A percentile compares a stretch with the other conserved stretches of the same genome.
Evolutionary conservation across 2,888 invertebrate species (phyloP).

Genomic region (Salpingus planirostris): DNA sequence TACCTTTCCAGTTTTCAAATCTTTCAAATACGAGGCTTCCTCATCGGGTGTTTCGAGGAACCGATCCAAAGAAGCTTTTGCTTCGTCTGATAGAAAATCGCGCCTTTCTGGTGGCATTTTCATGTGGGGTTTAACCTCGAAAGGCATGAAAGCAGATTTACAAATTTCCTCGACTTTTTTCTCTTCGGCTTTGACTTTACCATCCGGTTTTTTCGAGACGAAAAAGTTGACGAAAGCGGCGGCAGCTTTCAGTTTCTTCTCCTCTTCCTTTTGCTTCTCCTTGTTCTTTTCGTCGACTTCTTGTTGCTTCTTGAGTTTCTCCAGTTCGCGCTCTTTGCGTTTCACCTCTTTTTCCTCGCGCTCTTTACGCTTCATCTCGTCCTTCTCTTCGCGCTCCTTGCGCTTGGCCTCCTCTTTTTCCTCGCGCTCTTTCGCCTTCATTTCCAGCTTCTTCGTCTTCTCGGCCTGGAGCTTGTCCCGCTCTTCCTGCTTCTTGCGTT

Average conservation of each 20-base stretch:
- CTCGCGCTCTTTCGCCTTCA: conserved; percentile 43
- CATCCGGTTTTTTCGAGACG: conserved; percentile 49
- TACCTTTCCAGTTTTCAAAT: conserved; percentile 48
- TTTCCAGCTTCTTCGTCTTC: conserved; percentile 39
- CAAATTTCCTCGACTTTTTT: conserved; percentile 1
- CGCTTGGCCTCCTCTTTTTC: conserved; percentile 48
- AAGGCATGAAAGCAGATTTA: conserved; percentile 52
- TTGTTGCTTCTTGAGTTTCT: conserved; percentile 47
- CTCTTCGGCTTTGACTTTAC: conserved; percentile 2
- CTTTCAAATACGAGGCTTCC: conserved; percentile 51
- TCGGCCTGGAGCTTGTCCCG: conserved; percentile 43
- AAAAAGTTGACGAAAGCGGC: conserved; percentile 79
- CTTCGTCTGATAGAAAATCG: conserved; percentile 45
- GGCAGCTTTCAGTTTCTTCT: conserved; percentile 69
- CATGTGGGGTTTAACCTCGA: conserved; percentile 79
- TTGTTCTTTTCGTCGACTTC: conserved; percentile 50
- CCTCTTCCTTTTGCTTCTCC: conserved; percentile 60
- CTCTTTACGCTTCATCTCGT: conserved; percentile 40
- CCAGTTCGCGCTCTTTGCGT: conserved; percentile 49
- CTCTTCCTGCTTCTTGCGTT: conserved; percentile 30
- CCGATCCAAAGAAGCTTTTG: conserved; percentile 48
- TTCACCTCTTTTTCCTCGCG: conserved; percentile 40
- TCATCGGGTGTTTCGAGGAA: conserved; percentile 33
- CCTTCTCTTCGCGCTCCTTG: conserved; percentile 43
- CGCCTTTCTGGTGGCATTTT: conserved; percentile 68